Evolutionary conservation across 2,797 vertebrate genomes (phyloP), one percentile per base, ranked within the genome.

Genomic region (Silurus lanzhouensis): DNA sequence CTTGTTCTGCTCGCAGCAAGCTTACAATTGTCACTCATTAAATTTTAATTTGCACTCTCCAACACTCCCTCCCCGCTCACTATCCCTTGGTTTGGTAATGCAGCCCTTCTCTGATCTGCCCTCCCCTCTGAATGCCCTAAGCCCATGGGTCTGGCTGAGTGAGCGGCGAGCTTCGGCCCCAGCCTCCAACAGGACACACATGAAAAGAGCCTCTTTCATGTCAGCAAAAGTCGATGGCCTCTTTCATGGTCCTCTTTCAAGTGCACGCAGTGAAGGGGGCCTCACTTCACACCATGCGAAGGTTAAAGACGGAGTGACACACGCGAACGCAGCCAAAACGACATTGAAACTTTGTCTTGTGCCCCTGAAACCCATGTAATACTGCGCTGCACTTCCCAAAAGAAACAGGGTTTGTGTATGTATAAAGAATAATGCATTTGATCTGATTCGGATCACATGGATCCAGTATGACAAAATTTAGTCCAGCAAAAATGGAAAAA

Each of bases 21-120:
- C 93, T 94, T 93, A 94, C 95, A 95, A 94, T 95, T 95, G 95
- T 95, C 92, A 91, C 91, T 94, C 94, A 95, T 96, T 95, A 95
- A 96, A 95, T 89, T 95, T 96, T 95, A 94, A 95, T 95, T 93
- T 88, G 87, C 88, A 77, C 86, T 89, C 88, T 66, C 89, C 90
- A 89, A 86, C 88, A 85, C 88, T 91, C 89, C 89, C 90, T 79
- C 81, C 83, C 85, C 52, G 61, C 78, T 89, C 87, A 89, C 66
- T 83, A 84, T 55, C 57, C 82, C 74, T 85, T 86, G 86, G 87
- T 93, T 93, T 91, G 90, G 93, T 92, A 92, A 93, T 94, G 93
- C 93, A 92, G 92, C 93, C 91, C 91, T 93, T 92, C 94, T 95
- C 94, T 95, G 95, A 95, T 95, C 94, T 92, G 90, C 90, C 93